A percentile compares a stretch with the other conserved stretches of the same genome.
Evolutionary conservation across 2,888 invertebrate genomes (phyloP).

Genomic region (Drosophila affinis): DNA sequence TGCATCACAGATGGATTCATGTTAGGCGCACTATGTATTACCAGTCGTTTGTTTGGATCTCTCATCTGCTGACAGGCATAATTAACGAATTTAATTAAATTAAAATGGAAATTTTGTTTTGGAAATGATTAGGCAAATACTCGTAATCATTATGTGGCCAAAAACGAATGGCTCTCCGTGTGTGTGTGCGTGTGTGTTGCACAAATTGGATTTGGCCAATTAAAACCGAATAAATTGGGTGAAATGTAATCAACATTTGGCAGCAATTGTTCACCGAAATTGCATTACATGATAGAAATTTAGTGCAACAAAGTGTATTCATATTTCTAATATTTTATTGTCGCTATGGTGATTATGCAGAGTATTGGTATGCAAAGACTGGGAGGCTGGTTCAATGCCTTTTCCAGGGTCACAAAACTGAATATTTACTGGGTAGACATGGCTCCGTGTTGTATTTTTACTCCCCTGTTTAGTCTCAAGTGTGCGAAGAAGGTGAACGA

Average conservation of each 20-base stretch:
- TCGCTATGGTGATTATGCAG: conserved; percentile 44
- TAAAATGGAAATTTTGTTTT: conserved; percentile 37
- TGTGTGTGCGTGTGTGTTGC: no score
- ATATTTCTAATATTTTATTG: background rate
- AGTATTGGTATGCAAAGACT: conserved; percentile 33
- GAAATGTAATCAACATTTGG: background rate
- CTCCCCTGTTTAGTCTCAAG: conserved; percentile 54
- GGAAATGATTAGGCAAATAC: conserved; percentile 10
- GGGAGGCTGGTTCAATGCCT: conserved; percentile 19
- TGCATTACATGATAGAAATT: background rate
- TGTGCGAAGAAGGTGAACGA: conserved; percentile 65
- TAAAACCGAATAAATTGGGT: conserved; percentile 18
- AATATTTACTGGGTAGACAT: conserved; percentile 40
- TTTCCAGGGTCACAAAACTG: conserved; percentile 33
- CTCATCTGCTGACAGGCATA: conserved; percentile 20
- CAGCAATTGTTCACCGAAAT: background rate
- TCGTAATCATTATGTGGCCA: conserved; percentile 27
- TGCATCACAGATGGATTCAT: background rate
- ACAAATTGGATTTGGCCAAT: conserved; percentile 31
- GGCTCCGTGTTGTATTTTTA: background rate
- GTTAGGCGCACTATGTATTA: no score
- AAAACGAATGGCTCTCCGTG: conserved; percentile 2
- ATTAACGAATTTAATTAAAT: conserved; percentile 49
- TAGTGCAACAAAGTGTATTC: background rate
- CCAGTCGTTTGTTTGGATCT: background rate